Conservation (phyloP, 2,113 vertebrate genomes). For the Lasiurus borealis region DNA sequence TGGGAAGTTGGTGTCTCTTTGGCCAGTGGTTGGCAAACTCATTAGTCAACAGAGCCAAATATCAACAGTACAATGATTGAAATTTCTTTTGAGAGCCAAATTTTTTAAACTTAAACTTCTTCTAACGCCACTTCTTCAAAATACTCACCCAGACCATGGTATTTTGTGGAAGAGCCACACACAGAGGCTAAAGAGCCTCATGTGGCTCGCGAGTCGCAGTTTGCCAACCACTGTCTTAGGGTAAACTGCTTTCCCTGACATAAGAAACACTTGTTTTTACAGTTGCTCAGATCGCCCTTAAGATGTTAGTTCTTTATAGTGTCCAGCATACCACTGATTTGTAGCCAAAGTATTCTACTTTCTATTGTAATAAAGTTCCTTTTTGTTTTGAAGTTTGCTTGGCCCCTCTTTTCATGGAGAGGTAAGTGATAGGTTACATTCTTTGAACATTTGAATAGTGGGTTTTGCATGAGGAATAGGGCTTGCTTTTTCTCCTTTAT, state of each 20-base stretch:
- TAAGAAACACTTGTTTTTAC: conserved; percentile 18
- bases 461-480: conserved; percentile 76
- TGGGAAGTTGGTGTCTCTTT: conserved; percentile 1
- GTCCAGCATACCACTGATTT: conserved; percentile 8
- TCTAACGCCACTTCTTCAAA: too few relatives aligned
- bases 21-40: too few relatives aligned
- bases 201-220: too few relatives aligned
- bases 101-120: too few relatives aligned
- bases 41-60: too few relatives aligned
- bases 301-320: background rate
- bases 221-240: background rate
- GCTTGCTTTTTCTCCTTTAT: conserved; percentile 48
- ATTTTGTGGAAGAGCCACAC: too few relatives aligned
- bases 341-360: conserved; percentile 50
- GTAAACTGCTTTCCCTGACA: background rate
- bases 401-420: conserved; percentile 75
- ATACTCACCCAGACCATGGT: too few relatives aligned
- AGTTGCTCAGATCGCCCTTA: background rate
- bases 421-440: conserved; percentile 80
- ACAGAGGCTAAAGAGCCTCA: too few relatives aligned
- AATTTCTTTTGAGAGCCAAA: too few relatives aligned
- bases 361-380: conserved; percentile 77
- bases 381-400: conserved; percentile 83
- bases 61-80: too few relatives aligned
- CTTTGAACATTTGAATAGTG: conserved; percentile 80